phyloP scores from a whole-genome alignment of 2,113 vertebrate genomes.

The Myrmecobius fasciatus region DNA sequence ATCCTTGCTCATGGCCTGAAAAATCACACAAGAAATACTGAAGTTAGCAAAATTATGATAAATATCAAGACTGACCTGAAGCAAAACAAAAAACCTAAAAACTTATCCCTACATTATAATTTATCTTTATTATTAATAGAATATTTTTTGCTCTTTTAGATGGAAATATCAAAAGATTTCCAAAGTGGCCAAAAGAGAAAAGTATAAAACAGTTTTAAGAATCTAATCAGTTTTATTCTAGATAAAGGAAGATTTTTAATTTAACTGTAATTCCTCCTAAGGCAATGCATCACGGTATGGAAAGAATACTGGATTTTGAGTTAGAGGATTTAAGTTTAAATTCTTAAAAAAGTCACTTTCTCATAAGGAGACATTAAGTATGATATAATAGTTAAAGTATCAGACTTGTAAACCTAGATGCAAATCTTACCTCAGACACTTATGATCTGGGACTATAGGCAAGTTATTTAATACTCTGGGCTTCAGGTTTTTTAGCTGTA shows the following conservation, averaged over 20 bases:
- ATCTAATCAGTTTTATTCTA: constrained; percentile 12
- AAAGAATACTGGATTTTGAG: neutral
- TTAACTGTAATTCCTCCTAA: neutral
- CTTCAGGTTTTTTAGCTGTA: neutral
- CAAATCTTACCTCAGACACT: too few species aligned
- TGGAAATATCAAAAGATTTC: neutral
- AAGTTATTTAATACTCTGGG: neutral
- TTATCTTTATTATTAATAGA: constrained; percentile 13
- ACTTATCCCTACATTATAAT: neutral
- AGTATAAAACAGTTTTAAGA: neutral
- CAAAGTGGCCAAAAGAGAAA: neutral
- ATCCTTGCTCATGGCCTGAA: constrained; percentile 92
- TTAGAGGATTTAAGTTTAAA: neutral
- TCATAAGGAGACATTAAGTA: too few species aligned
- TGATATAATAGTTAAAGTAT: too few species aligned
- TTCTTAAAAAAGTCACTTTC: neutral
- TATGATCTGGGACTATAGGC: too few species aligned
- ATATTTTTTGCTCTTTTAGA: neutral
- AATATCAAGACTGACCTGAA: neutral
- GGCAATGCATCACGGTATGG: neutral
- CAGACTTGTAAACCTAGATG: too few species aligned
- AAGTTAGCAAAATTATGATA: constrained; percentile 22
- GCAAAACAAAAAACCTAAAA: neutral
- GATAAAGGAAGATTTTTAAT: neutral
- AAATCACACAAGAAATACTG: constrained; percentile 31